phyloP scores from a whole-genome alignment of 2,888 invertebrate genomes.

The Tromatobia lineatoria region DNA sequence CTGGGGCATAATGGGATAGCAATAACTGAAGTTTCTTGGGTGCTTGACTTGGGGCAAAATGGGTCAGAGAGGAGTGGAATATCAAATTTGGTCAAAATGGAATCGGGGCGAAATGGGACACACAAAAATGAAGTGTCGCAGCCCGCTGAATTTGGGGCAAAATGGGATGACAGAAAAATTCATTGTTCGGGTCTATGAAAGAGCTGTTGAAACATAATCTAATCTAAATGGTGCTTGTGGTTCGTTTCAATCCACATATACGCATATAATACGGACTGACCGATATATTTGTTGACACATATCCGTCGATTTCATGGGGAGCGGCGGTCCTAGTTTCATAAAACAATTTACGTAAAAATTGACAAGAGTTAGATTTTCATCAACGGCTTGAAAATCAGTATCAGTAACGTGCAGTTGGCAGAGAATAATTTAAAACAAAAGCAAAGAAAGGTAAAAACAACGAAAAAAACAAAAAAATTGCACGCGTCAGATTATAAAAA shows the following conservation, averaged over 20 bases:
- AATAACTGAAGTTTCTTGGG: no score
- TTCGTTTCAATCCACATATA: constrained; percentile 21
- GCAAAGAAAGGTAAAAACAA: no score
- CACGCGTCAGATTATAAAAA: no score
- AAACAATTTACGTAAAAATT: constrained; percentile 32
- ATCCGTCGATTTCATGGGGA: constrained; percentile 32
- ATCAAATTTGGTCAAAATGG: background rate
- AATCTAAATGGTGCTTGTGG: constrained; percentile 29
- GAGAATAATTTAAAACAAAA: constrained; percentile 20
- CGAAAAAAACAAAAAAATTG: no score
- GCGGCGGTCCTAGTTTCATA: constrained; percentile 32
- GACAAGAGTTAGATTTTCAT: constrained; percentile 32
- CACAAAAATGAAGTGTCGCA: constrained; percentile 24
- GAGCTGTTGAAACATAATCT: constrained; percentile 31
- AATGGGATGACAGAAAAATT: constrained; percentile 28
- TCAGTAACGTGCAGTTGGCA: constrained; percentile 29
- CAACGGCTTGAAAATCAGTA: constrained; percentile 30
- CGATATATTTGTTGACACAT: constrained; percentile 29
- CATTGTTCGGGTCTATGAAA: constrained; percentile 23
- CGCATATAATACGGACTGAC: constrained; percentile 32
- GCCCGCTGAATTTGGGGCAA: constrained; percentile 28
- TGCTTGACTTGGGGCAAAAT: no score
- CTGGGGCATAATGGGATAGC: no score
- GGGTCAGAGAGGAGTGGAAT: no score
- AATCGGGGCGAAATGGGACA: constrained; percentile 17